phyloP scores from a whole-genome alignment of 2,113 vertebrate species.

The Lepisosteus oculatus region DNA sequence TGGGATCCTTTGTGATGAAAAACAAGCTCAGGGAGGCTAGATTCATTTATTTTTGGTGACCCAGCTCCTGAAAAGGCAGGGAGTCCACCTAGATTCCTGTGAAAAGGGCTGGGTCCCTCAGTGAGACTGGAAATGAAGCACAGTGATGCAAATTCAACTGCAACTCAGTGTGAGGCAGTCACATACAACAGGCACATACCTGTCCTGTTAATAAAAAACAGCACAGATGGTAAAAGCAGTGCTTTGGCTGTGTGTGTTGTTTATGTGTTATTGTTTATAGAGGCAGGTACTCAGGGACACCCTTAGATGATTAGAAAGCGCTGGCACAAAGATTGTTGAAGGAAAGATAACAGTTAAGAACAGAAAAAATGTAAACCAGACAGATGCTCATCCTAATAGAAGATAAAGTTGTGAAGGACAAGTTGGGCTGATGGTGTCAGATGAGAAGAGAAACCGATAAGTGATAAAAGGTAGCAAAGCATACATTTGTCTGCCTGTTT shows the following conservation, averaged over 20 bases:
- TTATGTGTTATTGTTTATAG: background rate
- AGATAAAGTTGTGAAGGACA: background rate
- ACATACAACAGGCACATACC: background rate
- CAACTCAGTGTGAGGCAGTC: background rate
- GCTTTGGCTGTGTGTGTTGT: slow-evolving; percentile 5
- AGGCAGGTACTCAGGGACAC: background rate
- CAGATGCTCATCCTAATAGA: background rate
- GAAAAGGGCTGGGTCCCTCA: background rate
- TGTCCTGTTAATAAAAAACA: background rate
- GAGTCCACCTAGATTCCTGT: background rate
- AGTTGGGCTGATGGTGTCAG: background rate
- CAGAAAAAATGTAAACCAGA: slow-evolving; percentile 6
- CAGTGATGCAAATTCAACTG: no score
- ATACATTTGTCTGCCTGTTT: background rate
- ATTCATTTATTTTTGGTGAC: no score
- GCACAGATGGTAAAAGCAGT: background rate
- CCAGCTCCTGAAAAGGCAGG: background rate
- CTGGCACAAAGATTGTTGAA: background rate
- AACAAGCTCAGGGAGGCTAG: no score
- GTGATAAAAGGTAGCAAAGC: background rate
- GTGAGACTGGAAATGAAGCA: no score
- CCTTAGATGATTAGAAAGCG: background rate
- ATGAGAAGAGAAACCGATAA: background rate
- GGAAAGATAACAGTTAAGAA: background rate
- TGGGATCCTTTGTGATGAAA: no score